A percentile compares a stretch with the other conserved stretches of the same genome.
Conservation (phyloP, 2,113 vertebrate genomes). For the Fregata magnificens region DNA sequence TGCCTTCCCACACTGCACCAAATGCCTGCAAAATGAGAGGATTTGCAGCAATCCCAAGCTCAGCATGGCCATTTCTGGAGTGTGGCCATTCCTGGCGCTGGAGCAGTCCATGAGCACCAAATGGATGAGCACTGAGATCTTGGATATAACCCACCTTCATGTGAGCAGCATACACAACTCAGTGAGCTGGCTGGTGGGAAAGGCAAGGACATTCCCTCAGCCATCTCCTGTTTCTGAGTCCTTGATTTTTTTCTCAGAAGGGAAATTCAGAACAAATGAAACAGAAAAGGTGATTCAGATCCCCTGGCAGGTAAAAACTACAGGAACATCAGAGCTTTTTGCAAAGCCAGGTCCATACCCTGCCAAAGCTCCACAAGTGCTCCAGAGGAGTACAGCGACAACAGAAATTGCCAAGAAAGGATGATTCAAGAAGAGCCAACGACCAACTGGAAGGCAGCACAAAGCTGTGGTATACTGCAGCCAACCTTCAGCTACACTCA, state of each 20-base stretch:
- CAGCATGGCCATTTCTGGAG: background rate
- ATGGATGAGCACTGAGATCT: background rate
- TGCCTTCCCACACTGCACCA: background rate
- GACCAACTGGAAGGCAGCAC: background rate
- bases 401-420: background rate
- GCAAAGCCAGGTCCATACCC: background rate
- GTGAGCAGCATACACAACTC: background rate
- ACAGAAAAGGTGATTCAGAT: background rate
- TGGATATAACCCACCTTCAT: background rate
- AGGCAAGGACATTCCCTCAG: background rate
- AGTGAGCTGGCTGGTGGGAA: background rate
- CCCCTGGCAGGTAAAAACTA: background rate
- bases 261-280: background rate
- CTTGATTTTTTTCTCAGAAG: background rate
- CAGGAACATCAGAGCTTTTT: background rate
- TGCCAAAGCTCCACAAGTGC: accelerated
- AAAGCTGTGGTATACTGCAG: background rate
- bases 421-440: background rate
- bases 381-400: background rate
- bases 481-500: background rate
- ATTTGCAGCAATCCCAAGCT: background rate
- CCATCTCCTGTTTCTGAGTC: background rate
- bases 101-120: background rate
- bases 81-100: background rate
- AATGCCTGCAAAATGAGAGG: background rate